phyloP scores from a whole-genome alignment of 2,797 vertebrate genomes.

The Galagoides demidoff region DNA sequence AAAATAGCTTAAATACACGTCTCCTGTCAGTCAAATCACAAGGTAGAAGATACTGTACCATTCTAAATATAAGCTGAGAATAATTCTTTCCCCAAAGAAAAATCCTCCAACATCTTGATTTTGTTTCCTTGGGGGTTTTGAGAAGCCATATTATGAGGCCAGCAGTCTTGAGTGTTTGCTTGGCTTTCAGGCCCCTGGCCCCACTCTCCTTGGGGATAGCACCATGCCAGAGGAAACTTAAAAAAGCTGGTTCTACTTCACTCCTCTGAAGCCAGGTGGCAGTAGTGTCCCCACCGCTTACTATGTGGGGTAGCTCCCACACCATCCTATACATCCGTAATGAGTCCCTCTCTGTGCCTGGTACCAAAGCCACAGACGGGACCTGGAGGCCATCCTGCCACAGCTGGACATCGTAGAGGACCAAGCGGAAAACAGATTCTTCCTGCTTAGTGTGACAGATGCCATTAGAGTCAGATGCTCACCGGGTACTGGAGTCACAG shows the following conservation, averaged over 20 bases:
- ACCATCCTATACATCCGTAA: not conserved
- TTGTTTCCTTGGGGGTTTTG: not conserved
- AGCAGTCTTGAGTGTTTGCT: not conserved
- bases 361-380: not conserved
- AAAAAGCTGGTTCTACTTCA: not conserved
- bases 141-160: not conserved
- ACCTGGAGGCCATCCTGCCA: not conserved
- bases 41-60: slow-evolving; percentile 64
- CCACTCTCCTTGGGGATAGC: not conserved
- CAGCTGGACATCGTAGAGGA: not conserved
- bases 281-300: not conserved
- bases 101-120: slow-evolving; percentile 48
- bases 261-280: not conserved
- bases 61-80: slow-evolving; percentile 71
- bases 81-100: slow-evolving; percentile 65
- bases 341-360: not conserved
- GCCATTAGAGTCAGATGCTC: not conserved
- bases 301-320: not conserved
- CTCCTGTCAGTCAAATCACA: slow-evolving; percentile 78
- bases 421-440: not conserved
- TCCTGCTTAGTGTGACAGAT: rapidly evolving
- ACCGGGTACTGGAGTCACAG: too few species aligned
- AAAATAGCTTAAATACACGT: slow-evolving; percentile 79
- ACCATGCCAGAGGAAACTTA: not conserved
- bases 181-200: not conserved